Conservation (phyloP, 2,797 vertebrate genomes). For the Tiaroga cobitis region DNA sequence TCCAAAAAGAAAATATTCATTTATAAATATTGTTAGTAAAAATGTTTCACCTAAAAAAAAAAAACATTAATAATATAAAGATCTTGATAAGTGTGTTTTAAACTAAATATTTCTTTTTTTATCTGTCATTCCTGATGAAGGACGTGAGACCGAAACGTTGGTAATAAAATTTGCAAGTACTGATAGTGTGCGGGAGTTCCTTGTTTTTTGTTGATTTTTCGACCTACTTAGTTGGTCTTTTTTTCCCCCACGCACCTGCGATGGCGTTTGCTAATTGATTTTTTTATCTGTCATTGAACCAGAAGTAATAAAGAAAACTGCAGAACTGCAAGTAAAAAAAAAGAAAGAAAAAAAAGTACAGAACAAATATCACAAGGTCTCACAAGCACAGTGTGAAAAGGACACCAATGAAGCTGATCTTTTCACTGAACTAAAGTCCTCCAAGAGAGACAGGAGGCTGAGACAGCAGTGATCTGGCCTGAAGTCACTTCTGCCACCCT, state of each 20-base stretch:
- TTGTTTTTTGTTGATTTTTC: too few species aligned
- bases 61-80: not conserved
- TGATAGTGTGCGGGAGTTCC: too few species aligned
- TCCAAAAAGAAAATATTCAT: too few species aligned
- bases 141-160: too few species aligned
- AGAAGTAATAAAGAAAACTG: not conserved
- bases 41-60: not conserved
- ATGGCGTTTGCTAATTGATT: too few species aligned
- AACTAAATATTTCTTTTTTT: too few species aligned
- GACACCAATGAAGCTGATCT: slow-evolving; percentile 5
- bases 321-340: not conserved
- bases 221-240: too few species aligned
- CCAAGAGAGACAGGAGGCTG: slow-evolving; percentile 29
- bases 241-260: too few species aligned
- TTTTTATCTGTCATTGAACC: not conserved
- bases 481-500: slow-evolving; percentile 9
- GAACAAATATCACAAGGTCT: not conserved
- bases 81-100: not conserved
- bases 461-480: slow-evolving; percentile 21
- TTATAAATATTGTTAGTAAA: too few species aligned
- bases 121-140: too few species aligned
- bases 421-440: slow-evolving; percentile 17
- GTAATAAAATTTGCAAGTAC: too few species aligned
- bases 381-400: not conserved
- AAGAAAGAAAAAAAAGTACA: not conserved